Percentiles rank a stretch among this genome's conserved stretches.
These are phyloP conservation scores for Chironomus striatipennis DNA, from an alignment of 1,140 invertebrate species.

Conservation along the genomic window DNA sequence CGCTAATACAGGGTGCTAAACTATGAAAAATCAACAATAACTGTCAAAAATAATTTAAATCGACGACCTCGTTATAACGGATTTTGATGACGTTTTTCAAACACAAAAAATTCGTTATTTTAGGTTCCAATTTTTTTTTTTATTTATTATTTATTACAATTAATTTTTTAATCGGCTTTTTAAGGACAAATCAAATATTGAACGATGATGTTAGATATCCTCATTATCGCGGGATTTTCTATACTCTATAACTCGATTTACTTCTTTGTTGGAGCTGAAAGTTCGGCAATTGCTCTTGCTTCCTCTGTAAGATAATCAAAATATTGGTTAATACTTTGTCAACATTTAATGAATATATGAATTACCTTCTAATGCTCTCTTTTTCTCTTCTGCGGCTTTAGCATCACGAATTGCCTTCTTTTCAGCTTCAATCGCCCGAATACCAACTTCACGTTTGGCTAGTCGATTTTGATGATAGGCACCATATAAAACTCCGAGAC, in stretches of 20 bases:
- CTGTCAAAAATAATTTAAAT: not conserved
- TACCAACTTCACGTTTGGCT: slow-evolving; percentile 53
- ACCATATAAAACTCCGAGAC: slow-evolving; percentile 57
- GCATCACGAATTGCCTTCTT: slow-evolving; percentile 57
- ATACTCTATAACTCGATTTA: slow-evolving; percentile 14
- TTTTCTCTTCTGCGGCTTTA: slow-evolving; percentile 59
- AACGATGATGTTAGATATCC: not conserved
- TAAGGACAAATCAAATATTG: not conserved
- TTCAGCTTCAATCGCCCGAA: slow-evolving; percentile 54
- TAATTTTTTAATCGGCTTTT: not conserved
- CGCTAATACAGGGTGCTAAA: not conserved
- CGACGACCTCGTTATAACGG: no score
- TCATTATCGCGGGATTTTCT: not conserved
- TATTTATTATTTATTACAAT: not conserved
- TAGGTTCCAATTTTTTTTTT: slow-evolving; percentile 7
- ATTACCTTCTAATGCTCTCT: slow-evolving; percentile 43
- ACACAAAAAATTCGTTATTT: not conserved
- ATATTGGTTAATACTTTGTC: not conserved
- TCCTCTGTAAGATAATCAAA: slow-evolving; percentile 29
- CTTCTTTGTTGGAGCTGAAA: slow-evolving; percentile 31
- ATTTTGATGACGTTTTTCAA: no score
- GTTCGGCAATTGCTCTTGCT: slow-evolving; percentile 32
- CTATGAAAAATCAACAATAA: not conserved
- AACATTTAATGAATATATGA: not conserved
- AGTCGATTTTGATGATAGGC: slow-evolving; percentile 57